phyloP scores from a whole-genome alignment of 2,113 vertebrate species.

The Psittacus erithacus region DNA sequence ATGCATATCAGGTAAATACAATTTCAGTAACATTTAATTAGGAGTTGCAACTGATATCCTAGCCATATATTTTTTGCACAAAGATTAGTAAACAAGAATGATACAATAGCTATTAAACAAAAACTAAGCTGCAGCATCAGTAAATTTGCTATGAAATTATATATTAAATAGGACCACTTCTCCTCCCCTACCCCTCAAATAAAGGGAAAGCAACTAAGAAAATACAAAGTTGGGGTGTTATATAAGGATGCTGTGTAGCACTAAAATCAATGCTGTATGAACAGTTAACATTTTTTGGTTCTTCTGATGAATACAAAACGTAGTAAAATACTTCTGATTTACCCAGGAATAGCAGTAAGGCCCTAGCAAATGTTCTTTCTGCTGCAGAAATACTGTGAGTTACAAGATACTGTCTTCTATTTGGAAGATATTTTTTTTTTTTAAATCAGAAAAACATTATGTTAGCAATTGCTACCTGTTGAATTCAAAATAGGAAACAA shows the following conservation, averaged over 20 bases:
- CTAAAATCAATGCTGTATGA: not conserved
- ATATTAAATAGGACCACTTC: not conserved
- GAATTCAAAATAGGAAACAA: not conserved
- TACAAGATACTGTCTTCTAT: not conserved
- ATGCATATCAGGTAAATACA: not conserved
- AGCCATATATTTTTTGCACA: not conserved
- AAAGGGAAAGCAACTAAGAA: not conserved
- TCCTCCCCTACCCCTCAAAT: no score
- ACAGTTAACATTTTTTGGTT: not conserved
- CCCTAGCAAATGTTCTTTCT: not conserved
- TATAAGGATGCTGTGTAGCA: not conserved
- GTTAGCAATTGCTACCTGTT: not conserved
- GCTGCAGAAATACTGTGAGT: not conserved
- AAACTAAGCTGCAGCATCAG: not conserved
- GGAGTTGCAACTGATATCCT: not conserved
- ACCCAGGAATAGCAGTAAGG: not conserved
- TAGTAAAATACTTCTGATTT: not conserved
- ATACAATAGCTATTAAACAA: not conserved
- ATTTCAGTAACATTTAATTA: not conserved
- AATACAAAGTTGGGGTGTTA: fast-evolving
- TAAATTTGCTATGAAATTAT: not conserved
- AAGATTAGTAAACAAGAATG: not conserved
- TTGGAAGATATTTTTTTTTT: not conserved
- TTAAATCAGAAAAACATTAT: not conserved
- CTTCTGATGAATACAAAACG: not conserved